Evolutionary conservation across 2,888 invertebrate species (phyloP), one percentile per base, ranked within the genome.

Genomic region (Itoplectis maculator): DNA sequence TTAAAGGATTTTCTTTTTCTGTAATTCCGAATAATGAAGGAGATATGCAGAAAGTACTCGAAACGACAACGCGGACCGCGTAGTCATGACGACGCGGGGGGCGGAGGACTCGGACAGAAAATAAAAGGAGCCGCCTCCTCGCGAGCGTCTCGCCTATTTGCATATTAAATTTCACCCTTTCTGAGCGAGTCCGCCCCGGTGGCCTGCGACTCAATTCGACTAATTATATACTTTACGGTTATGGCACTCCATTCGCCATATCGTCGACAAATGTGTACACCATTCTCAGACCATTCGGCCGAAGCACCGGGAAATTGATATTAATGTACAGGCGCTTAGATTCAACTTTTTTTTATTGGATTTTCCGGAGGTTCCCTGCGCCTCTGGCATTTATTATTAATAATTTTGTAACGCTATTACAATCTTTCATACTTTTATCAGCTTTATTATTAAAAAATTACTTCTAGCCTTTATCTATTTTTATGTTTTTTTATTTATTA

Each of bases 31-130:
- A 84, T 90, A 89, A 90, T 89, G 87, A 89, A 89, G 87, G 84
- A 88, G 88, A 88, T 88, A 89, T 88, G 88, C 88, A 89, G 88
- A 89, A 89, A 89, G 85, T 89, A 87, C 87, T 87, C 87, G 85
- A 83, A 66, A 61, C 66, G 13, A 35, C 61, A 37, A 49, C 63
- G 47, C 13, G 40, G 45, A 74, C 37, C 82, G 23, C 47, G 51
- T 37, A 59, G 72, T 45, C 56, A 56, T 61, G 42, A 56, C 42
- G 54, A 61, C 61, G 8, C 0, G 9, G 18, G 37, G 35, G n/a
- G n/a, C n/a, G n/a, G n/a, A n/a, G n/a, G n/a, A n/a, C 1, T 59
- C 35, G 59, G 59, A 59, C 35, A 8, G 63, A 77, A 69, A 56
- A 88, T 86, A 86, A 88, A 87, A 87, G 86, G 85, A 87, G 51